Evolutionary conservation across 2,113 vertebrate species (phyloP).

Genomic region (Hippotragus niger): DNA sequence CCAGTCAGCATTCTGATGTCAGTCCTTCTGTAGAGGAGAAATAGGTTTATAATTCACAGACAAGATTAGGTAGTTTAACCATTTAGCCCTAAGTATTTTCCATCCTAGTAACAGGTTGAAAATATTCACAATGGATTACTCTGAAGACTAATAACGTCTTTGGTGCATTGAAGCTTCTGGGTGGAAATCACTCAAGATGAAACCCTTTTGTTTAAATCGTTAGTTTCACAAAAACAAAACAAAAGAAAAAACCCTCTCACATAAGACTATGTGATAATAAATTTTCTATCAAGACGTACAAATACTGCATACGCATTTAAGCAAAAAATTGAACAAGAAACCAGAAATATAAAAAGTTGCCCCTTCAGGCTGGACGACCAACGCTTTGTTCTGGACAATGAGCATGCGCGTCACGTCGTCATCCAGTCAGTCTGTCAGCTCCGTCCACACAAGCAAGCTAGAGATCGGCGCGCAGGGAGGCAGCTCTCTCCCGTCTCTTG

Average conservation of each 20-base stretch:
- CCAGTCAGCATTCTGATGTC: background rate
- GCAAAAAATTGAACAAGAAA: constrained; percentile 6
- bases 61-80: background rate
- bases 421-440: constrained; percentile 16
- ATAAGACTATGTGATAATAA: background rate
- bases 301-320: background rate
- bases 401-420: constrained; percentile 59
- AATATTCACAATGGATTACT: background rate
- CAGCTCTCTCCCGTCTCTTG: constrained; percentile 1
- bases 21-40: background rate
- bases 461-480: background rate
- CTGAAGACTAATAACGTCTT: background rate
- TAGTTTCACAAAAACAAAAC: constrained; percentile 8
- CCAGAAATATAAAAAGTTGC: constrained; percentile 43
- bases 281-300: background rate
- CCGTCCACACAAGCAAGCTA: background rate
- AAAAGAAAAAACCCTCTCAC: background rate
- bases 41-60: background rate
- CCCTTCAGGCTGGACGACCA: constrained; percentile 4
- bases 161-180: background rate
- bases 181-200: constrained; percentile 44
- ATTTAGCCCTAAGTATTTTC: background rate
- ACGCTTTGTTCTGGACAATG: constrained; percentile 66
- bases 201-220: constrained; percentile 19
- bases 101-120: background rate